These are phyloP conservation scores for Drosophila tristis DNA, from an alignment of 1,140 invertebrate species.

Conservation along the genomic window DNA sequence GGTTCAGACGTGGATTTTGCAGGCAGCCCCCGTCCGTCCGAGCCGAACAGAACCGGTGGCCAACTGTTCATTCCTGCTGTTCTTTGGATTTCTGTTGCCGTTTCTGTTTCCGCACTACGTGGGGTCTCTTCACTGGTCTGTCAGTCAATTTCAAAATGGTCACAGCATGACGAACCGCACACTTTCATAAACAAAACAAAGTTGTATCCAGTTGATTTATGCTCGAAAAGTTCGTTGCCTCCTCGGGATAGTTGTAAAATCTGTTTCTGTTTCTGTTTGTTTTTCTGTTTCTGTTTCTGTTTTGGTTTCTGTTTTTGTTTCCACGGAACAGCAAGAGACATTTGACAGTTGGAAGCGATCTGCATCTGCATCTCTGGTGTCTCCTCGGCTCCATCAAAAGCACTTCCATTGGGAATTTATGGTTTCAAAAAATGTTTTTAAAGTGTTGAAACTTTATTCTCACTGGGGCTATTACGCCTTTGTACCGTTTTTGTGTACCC, in stretches of 20 bases:
- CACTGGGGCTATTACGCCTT: slow-evolving; percentile 57
- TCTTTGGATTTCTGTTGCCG: slow-evolving; percentile 5
- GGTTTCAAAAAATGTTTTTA: slow-evolving; percentile 55
- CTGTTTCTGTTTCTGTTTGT: too few relatives aligned
- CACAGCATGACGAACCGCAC: slow-evolving; percentile 67
- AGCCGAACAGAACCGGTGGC: too few relatives aligned
- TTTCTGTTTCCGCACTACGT: slow-evolving; percentile 11
- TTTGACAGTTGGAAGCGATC: slow-evolving; percentile 58
- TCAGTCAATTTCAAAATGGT: slow-evolving; percentile 54
- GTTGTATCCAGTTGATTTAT: slow-evolving; percentile 52
- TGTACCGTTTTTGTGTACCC: slow-evolving; percentile 35
- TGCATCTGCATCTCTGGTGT: slow-evolving; percentile 10
- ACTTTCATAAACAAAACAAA: slow-evolving; percentile 44
- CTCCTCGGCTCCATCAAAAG: background rate
- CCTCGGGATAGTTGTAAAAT: slow-evolving; percentile 43
- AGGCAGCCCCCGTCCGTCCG: slow-evolving; percentile 12
- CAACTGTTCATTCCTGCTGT: background rate
- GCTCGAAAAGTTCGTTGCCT: slow-evolving; percentile 45
- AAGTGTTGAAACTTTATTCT: slow-evolving; percentile 76
- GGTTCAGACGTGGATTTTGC: slow-evolving; percentile 56
- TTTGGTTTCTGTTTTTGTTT: slow-evolving; percentile 18
- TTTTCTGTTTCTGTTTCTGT: background rate
- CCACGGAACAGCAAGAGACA: slow-evolving; percentile 57
- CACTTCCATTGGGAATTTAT: slow-evolving; percentile 62
- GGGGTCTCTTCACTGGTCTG: slow-evolving; percentile 20